These are phyloP conservation scores for Oryzias javanicus DNA, from an alignment of 2,113 vertebrate genomes.

Conservation along the genomic window DNA sequence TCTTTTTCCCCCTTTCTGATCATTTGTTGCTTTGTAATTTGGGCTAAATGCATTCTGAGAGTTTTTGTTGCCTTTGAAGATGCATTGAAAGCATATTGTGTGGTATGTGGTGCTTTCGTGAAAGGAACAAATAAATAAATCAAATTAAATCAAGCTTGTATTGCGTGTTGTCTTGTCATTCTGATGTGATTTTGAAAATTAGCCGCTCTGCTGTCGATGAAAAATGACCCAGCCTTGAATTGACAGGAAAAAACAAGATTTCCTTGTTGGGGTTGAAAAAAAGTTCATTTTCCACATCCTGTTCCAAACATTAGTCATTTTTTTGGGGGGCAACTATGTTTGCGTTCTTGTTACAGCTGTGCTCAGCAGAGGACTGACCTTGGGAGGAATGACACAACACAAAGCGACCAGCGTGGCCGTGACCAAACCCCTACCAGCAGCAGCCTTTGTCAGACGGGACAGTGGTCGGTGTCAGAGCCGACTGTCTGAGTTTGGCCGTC, in stretches of 20 bases:
- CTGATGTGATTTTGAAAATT: conserved; percentile 1
- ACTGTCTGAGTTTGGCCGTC: conserved; percentile 43
- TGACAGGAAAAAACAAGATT: conserved; percentile 58
- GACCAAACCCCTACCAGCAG: conserved; percentile 44
- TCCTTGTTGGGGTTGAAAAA: conserved; percentile 54
- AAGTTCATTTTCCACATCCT: conserved; percentile 68
- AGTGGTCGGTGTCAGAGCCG: conserved; percentile 39
- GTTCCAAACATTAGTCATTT: conserved; percentile 49
- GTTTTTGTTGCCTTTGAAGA: too few relatives aligned
- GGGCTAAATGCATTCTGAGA: too few relatives aligned
- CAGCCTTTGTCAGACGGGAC: conserved; percentile 30
- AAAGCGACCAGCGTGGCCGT: conserved; percentile 45
- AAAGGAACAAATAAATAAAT: too few relatives aligned
- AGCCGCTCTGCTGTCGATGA: background rate
- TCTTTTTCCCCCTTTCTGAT: too few relatives aligned
- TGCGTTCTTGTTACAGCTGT: conserved; percentile 59
- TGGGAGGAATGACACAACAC: conserved; percentile 63
- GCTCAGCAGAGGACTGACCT: conserved; percentile 49
- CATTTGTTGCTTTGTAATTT: too few relatives aligned
- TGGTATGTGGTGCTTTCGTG: too few relatives aligned
- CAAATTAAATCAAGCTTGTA: background rate
- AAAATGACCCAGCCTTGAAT: conserved; percentile 40
- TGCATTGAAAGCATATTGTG: too few relatives aligned
- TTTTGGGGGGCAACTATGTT: conserved; percentile 44
- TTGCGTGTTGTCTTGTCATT: background rate